Conservation (phyloP, 2,797 vertebrate species). For the Sylvia borin region DNA sequence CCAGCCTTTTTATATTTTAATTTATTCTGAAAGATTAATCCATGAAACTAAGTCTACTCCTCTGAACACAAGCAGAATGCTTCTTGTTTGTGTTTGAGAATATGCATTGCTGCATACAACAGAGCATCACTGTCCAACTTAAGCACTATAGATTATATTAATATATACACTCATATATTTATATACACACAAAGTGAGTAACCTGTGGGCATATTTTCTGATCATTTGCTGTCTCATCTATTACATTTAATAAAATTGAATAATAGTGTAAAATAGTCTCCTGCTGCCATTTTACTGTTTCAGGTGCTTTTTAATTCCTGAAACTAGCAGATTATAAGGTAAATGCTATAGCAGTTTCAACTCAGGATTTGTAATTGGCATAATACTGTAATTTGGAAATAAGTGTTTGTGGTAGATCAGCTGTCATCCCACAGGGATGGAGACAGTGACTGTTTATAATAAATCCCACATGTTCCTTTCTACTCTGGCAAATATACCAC, state of each 20-base stretch:
- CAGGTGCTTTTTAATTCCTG: not conserved
- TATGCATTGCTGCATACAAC: not conserved
- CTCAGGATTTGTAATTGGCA: conserved; percentile 31
- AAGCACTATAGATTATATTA: not conserved
- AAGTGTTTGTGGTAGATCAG: conserved; percentile 44
- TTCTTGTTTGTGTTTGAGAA: not conserved
- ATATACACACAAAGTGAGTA: not conserved
- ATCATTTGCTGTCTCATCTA: not conserved
- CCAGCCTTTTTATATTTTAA: not conserved
- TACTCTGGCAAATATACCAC: not conserved
- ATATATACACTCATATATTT: not conserved
- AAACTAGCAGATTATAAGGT: conserved; percentile 26
- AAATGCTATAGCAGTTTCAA: not conserved
- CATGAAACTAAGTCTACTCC: not conserved
- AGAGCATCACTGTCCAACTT: not conserved
- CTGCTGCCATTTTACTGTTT: not conserved
- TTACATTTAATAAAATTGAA: not conserved
- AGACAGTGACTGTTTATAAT: conserved; percentile 60
- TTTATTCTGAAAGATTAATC: not conserved
- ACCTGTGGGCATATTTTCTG: not conserved
- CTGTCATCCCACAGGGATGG: conserved; percentile 40
- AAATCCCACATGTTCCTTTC: conserved; percentile 38
- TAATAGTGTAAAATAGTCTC: not conserved
- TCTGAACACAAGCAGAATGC: not conserved
- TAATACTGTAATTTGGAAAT: conserved; percentile 39